These are phyloP conservation scores for Gandaritis pyraliata DNA, from an alignment of 2,888 invertebrate genomes.

Conservation along the genomic window DNA sequence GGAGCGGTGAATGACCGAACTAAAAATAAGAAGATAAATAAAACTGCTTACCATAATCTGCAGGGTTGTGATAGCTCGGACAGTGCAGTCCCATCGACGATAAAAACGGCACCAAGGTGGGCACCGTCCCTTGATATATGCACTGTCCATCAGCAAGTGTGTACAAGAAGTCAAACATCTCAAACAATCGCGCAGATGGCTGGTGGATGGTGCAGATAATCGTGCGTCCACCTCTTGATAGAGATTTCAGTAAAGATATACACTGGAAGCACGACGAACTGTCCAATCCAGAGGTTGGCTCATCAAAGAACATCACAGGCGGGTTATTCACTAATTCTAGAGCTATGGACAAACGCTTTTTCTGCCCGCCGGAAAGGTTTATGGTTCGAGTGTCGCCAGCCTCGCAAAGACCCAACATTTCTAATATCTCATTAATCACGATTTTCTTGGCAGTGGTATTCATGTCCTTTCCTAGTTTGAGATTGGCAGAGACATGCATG, in stretches of 20 bases:
- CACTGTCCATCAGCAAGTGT: slow-evolving; percentile 96
- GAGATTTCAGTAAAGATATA: slow-evolving; percentile 93
- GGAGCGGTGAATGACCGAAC: too few species aligned
- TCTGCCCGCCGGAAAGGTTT: slow-evolving; percentile 95
- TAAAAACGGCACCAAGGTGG: slow-evolving; percentile 94
- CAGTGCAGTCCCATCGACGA: slow-evolving; percentile 93
- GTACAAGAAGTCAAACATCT: slow-evolving; percentile 97
- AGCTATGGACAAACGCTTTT: slow-evolving; percentile 95
- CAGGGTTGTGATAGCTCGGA: slow-evolving; percentile 98
- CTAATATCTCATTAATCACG: slow-evolving; percentile 93
- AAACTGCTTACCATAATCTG: slow-evolving; percentile 92
- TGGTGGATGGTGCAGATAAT: slow-evolving; percentile 99
- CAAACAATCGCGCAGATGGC: slow-evolving; percentile 96
- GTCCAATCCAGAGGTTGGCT: slow-evolving; percentile 96
- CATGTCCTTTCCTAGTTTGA: slow-evolving; percentile 94
- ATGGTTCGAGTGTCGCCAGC: slow-evolving; percentile 91
- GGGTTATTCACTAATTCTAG: slow-evolving; percentile 97
- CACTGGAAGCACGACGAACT: slow-evolving; percentile 98
- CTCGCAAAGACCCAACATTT: slow-evolving; percentile 92
- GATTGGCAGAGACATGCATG: slow-evolving; percentile 96
- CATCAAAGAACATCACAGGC: slow-evolving; percentile 98
- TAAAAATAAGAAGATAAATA: too few species aligned
- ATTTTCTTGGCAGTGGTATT: slow-evolving; percentile 89
- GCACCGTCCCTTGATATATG: slow-evolving; percentile 94
- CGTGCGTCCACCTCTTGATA: slow-evolving; percentile 94